Conservation (phyloP, 2,888 invertebrate species). For the Strigamia crassipes region DNA sequence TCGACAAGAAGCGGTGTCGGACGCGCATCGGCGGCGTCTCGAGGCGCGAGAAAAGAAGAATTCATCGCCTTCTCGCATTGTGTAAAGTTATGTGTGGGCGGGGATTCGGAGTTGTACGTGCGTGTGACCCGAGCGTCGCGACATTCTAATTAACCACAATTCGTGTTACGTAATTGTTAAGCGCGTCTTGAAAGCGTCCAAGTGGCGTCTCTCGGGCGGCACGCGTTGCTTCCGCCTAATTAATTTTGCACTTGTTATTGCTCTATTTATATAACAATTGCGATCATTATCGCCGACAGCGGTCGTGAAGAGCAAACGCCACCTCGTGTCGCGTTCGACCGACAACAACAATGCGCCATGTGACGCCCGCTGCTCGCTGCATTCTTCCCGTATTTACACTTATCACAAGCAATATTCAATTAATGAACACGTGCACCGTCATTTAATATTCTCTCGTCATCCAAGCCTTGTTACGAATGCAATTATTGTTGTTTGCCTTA, state of each 20-base stretch:
- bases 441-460: slow-evolving; percentile 44
- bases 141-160: slow-evolving; percentile 39
- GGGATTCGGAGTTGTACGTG: background rate
- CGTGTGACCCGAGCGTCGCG: slow-evolving; percentile 5
- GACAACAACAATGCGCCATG: slow-evolving; percentile 36
- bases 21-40: no score
- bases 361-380: background rate
- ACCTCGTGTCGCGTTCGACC: slow-evolving; percentile 26
- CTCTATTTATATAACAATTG: slow-evolving; percentile 45
- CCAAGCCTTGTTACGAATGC: slow-evolving; percentile 31
- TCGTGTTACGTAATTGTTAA: slow-evolving; percentile 41
- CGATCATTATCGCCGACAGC: slow-evolving; percentile 42
- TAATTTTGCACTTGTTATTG: slow-evolving; percentile 45
- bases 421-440: slow-evolving; percentile 43
- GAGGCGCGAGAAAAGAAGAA: no score
- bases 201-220: background rate
- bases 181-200: slow-evolving; percentile 43
- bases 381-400: slow-evolving; percentile 33
- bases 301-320: slow-evolving; percentile 40
- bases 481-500: slow-evolving; percentile 44
- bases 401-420: slow-evolving; percentile 45
- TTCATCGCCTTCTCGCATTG: no score
- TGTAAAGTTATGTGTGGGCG: background rate
- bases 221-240: slow-evolving; percentile 27
- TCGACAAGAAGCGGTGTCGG: background rate